These are phyloP conservation scores for Mamestra configurata DNA, from an alignment of 1,140 invertebrate genomes.

Conservation along the genomic window DNA sequence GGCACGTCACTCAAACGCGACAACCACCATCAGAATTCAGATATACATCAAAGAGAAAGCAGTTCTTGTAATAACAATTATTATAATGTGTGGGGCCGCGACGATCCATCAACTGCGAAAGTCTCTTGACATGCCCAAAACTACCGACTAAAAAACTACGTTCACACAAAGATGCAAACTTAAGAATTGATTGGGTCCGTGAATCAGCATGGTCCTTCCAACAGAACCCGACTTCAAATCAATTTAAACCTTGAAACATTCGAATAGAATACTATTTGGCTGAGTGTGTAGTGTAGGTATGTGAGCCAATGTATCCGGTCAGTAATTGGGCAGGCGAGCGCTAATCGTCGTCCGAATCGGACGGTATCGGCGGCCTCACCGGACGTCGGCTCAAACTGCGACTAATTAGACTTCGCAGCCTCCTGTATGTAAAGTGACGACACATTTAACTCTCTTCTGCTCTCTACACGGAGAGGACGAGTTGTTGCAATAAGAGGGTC, in stretches of 20 bases:
- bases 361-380: neutral
- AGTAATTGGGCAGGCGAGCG: neutral
- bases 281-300: neutral
- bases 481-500: neutral
- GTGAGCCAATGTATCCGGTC: neutral
- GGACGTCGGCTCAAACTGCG: neutral
- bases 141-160: neutral
- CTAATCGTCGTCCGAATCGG: neutral
- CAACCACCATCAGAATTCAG: too few relatives aligned
- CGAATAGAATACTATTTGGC: neutral
- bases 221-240: neutral
- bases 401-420: neutral
- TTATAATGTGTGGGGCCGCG: too few relatives aligned
- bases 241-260: neutral
- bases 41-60: too few relatives aligned
- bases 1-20: too few relatives aligned
- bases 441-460: neutral
- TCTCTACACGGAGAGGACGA: neutral
- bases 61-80: too few relatives aligned
- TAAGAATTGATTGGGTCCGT: neutral
- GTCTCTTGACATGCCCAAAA: neutral
- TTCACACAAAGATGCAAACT: neutral
- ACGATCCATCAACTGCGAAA: neutral
- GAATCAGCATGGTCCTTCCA: neutral
- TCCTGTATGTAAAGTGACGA: neutral